These are phyloP conservation scores for Ptychobarbus kaznakovi DNA, from an alignment of 2,797 vertebrate species.

Conservation along the genomic window DNA sequence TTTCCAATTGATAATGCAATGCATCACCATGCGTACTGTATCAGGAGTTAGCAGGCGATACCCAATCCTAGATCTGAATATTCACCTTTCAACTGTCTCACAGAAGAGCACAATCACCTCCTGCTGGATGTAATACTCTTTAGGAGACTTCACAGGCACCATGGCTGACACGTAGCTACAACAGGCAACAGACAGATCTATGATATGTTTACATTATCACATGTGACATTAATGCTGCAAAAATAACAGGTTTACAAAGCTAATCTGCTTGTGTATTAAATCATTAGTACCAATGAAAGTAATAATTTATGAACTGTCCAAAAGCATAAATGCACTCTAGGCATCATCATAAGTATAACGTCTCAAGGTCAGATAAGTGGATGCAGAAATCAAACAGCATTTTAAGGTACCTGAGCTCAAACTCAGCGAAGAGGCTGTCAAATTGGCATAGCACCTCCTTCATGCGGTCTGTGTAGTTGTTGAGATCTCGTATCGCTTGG, in stretches of 20 bases:
- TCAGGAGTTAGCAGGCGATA: background rate
- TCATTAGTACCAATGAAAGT: background rate
- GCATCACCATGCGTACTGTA: too few relatives aligned
- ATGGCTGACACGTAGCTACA: constrained; percentile 96
- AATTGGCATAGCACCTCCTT: constrained; percentile 92
- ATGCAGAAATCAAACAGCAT: constrained; percentile 9
- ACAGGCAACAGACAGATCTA: constrained; percentile 6
- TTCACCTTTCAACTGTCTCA: constrained; percentile 95
- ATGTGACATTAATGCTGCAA: background rate
- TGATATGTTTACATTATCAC: too few relatives aligned
- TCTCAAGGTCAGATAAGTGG: background rate
- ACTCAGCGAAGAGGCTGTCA: constrained; percentile 95
- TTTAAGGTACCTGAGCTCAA: constrained; percentile 90
- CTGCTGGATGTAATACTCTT: constrained; percentile 97
- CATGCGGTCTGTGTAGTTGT: constrained; percentile 93
- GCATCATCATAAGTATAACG: background rate
- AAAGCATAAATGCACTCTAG: background rate
- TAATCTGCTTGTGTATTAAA: background rate
- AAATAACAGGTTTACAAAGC: background rate
- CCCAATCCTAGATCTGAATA: background rate
- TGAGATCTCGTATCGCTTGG: constrained; percentile 94
- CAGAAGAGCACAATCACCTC: constrained; percentile 98
- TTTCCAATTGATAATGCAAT: background rate
- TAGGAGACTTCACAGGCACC: constrained; percentile 98
- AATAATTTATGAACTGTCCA: background rate